Percentiles rank a stretch among this genome's conserved stretches.
These are phyloP conservation scores for Odontomyia ornata DNA, from an alignment of 2,888 invertebrate species.

Conservation along the genomic window DNA sequence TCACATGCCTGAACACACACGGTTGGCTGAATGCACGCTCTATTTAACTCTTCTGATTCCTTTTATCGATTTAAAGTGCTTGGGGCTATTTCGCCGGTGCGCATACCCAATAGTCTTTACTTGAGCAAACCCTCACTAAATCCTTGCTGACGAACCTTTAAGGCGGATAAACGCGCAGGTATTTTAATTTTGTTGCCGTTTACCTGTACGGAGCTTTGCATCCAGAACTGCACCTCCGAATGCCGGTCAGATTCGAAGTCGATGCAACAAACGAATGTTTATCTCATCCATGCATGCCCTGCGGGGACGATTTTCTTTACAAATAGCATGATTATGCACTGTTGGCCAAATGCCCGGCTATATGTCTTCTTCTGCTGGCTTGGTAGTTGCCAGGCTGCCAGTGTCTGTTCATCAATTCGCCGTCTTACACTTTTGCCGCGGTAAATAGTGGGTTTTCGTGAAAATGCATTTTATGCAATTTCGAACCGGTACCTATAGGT, in stretches of 20 bases:
- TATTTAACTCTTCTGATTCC: slow-evolving; percentile 41
- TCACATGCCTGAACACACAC: too few species aligned
- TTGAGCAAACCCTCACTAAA: background rate
- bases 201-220: background rate
- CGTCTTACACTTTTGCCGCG: slow-evolving; percentile 21
- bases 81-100: slow-evolving; percentile 30
- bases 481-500: background rate
- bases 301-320: slow-evolving; percentile 41
- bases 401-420: slow-evolving; percentile 15
- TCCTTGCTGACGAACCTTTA: background rate
- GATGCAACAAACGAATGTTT: slow-evolving; percentile 20
- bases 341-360: background rate
- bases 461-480: slow-evolving; percentile 38
- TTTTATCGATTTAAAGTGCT: slow-evolving; percentile 37
- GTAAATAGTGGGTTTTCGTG: slow-evolving; percentile 20
- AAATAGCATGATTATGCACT: slow-evolving; percentile 45
- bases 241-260: background rate
- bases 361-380: slow-evolving; percentile 1
- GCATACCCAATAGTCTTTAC: slow-evolving; percentile 13
- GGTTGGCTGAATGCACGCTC: slow-evolving; percentile 36
- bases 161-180: slow-evolving; percentile 40
- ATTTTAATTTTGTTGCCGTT: slow-evolving; percentile 37
- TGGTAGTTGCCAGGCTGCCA: background rate
- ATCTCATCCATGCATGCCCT: slow-evolving; percentile 24
- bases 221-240: background rate